Conservation (phyloP, 2,797 vertebrate genomes). For the Tamandua tetradactyla region DNA sequence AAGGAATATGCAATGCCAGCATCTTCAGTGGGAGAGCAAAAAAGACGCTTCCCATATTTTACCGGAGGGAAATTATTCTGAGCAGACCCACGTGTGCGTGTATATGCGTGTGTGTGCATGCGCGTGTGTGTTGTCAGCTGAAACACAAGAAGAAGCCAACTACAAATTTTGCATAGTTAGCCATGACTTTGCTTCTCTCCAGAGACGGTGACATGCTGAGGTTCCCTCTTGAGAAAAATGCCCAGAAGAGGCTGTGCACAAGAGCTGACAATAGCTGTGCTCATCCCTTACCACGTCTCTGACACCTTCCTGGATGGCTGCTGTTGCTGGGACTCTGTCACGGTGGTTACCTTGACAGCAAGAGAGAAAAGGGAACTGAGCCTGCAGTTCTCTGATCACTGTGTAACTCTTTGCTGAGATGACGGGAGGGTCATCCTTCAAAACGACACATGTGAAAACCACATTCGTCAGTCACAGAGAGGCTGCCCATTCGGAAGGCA, state of each 20-base stretch:
- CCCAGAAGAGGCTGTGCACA: background rate
- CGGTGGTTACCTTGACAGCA: background rate
- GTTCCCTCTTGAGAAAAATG: background rate
- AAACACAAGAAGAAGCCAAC: background rate
- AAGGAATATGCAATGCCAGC: background rate
- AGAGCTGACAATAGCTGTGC: background rate
- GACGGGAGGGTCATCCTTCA: background rate
- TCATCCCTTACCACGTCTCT: background rate
- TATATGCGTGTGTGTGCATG: background rate
- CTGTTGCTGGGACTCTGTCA: background rate
- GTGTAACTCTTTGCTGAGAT: background rate
- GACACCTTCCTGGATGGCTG: slow-evolving; percentile 12
- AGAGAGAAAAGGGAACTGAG: background rate
- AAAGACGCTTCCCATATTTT: background rate
- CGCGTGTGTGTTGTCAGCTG: background rate
- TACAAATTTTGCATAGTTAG: background rate
- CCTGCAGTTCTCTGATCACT: background rate
- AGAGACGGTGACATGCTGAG: background rate
- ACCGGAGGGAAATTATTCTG: background rate
- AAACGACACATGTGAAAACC: background rate
- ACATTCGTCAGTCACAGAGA: background rate
- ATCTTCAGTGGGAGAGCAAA: background rate
- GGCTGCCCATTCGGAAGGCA: background rate
- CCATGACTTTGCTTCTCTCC: background rate
- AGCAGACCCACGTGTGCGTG: background rate